These are phyloP conservation scores for Athalia rosae DNA, from an alignment of 2,888 invertebrate species.

Conservation along the genomic window DNA sequence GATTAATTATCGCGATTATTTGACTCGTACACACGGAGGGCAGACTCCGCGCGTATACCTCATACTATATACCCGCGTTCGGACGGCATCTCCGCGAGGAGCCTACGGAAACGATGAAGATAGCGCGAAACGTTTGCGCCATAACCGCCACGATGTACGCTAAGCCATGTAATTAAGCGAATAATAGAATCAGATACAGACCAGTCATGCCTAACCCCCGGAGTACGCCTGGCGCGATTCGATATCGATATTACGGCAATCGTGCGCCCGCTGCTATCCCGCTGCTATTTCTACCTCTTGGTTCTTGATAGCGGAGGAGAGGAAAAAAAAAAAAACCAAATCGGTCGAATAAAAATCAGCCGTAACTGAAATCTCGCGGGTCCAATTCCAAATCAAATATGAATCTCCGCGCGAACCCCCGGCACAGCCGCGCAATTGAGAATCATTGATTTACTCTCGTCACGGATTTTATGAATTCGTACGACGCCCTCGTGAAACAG, in stretches of 20 bases:
- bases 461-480: constrained; percentile 33
- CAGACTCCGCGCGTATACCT: too few species aligned
- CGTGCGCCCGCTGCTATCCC: too few species aligned
- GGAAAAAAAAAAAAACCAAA: background rate
- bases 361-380: background rate
- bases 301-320: too few species aligned
- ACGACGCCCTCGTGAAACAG: constrained; percentile 23
- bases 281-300: background rate
- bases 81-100: constrained; percentile 21
- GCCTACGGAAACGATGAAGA: constrained; percentile 57
- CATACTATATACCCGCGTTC: constrained; percentile 11
- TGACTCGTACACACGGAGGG: background rate
- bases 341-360: background rate
- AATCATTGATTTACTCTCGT: constrained; percentile 22
- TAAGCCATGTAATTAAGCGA: constrained; percentile 71
- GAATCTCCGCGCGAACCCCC: constrained; percentile 16
- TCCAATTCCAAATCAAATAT: background rate
- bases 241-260: constrained; percentile 15
- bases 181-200: constrained; percentile 69
- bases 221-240: constrained; percentile 56
- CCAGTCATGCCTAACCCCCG: constrained; percentile 57
- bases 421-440: background rate
- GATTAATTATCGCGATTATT: constrained; percentile 41
- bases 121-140: constrained; percentile 65
- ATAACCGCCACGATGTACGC: constrained; percentile 61